Percentiles rank a stretch among this genome's conserved stretches.
Evolutionary conservation across 1,140 invertebrate genomes (phyloP).

Genomic region (Heliothis virescens): DNA sequence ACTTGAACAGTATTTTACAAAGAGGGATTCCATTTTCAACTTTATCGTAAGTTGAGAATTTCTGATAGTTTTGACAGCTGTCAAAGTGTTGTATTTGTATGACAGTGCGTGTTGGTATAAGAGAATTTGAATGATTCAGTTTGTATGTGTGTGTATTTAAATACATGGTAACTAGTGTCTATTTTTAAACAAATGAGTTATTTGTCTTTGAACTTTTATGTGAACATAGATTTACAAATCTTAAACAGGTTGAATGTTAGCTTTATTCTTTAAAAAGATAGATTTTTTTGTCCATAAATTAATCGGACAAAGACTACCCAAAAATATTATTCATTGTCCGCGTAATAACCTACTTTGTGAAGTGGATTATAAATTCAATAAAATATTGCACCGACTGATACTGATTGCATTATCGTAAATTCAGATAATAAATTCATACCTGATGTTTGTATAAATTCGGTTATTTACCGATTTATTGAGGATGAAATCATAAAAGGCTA

Average conservation of each 20-base stretch:
- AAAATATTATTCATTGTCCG: neutral
- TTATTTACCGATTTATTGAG: neutral
- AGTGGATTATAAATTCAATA: neutral
- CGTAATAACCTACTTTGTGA: neutral
- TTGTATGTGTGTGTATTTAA: neutral
- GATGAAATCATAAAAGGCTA: neutral
- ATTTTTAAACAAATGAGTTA: too few species aligned
- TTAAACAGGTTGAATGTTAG: too few species aligned
- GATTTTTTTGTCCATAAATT: too few species aligned
- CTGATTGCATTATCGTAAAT: neutral
- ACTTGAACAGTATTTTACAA: neutral
- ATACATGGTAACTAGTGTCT: too few species aligned
- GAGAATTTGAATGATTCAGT: neutral
- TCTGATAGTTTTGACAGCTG: slow-evolving; percentile 1
- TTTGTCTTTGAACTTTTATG: too few species aligned
- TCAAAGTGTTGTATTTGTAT: neutral
- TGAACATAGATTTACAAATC: too few species aligned
- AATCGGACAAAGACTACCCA: too few species aligned
- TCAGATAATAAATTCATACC: neutral
- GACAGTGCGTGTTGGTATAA: neutral
- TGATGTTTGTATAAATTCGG: too few species aligned
- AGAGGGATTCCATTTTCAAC: neutral
- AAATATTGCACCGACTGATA: neutral
- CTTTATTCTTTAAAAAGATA: too few species aligned
- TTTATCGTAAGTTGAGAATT: neutral